Evolutionary conservation across 1,140 invertebrate species (phyloP).

Genomic region (Drosophila neocordata): DNA sequence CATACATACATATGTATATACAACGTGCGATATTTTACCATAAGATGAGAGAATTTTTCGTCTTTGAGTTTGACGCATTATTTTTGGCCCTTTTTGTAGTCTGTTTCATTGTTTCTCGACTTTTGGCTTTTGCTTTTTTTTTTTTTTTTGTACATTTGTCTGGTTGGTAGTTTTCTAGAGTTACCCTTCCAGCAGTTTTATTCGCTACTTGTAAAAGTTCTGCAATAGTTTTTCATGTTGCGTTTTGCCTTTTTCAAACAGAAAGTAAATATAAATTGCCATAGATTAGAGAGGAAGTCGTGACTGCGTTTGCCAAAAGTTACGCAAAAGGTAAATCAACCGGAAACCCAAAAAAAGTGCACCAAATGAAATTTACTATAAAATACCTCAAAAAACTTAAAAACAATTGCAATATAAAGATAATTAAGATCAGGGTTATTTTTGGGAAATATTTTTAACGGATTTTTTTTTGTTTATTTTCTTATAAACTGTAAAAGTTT

Average conservation of each 20-base stretch:
- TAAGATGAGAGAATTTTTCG: constrained; percentile 27
- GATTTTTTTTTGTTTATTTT: no score
- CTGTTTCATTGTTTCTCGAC: constrained; percentile 29
- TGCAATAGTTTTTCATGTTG: constrained; percentile 25
- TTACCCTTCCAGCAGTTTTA: constrained; percentile 26
- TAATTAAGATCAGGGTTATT: no score
- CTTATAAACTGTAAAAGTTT: no score
- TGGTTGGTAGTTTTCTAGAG: constrained; percentile 3
- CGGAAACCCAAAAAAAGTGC: constrained; percentile 2
- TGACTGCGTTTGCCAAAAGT: constrained; percentile 27
- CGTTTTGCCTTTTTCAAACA: constrained; percentile 10
- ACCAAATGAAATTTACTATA: neutral
- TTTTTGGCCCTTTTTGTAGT: constrained; percentile 27
- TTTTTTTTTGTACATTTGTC: neutral
- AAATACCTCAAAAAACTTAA: neutral
- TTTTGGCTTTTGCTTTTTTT: constrained; percentile 28
- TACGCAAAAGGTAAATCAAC: constrained; percentile 10
- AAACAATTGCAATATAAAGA: neutral
- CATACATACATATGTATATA: no score
- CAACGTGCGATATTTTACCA: constrained; percentile 63
- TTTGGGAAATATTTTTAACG: no score
- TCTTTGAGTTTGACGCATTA: constrained; percentile 46
- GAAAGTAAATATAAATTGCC: constrained; percentile 55
- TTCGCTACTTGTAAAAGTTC: constrained; percentile 40
- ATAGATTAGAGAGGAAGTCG: constrained; percentile 51